Base-by-base conservation (phyloP, 2,888 invertebrate genomes). In the Drosophila glabriapex region DNA sequence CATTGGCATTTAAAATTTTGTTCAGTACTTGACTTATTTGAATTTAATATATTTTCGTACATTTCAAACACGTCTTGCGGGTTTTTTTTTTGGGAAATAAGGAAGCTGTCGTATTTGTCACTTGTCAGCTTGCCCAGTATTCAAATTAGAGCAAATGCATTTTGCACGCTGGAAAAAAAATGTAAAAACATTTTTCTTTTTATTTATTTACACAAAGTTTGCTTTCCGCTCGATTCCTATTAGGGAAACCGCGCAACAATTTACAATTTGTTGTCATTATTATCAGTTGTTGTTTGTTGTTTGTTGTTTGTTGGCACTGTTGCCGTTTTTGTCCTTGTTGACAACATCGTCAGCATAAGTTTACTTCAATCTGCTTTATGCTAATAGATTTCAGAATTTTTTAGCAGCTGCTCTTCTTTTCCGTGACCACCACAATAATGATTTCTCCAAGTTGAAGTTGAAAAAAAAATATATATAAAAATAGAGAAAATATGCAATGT, bases 341-440 rank as follows among this genome's bases (percentile, higher is more conserved):
- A 80, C 85, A 86, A 73, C 78, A 62, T 77, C 77, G 75, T 77
- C 83, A 73, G 76, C 73, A 76, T 76, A 87, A 86, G 85, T 89
- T 86, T 72, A 73, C 80, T 84, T 84, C 82, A 84, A 89, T 86
- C 82, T 80, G 80, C 78, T 76, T 84, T 89, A 86, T 89, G 85
- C 85, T 87, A 87, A 86, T 89, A 86, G 73, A 86, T 85, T 82
- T 68, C 60, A 68, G 70, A 63, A 77, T 69, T 70, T 76, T 70
- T 64, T 69, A 84, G 61, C 85, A 78, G 82, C 71, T 83, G 81
- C 72, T 77, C 28, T 71, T 69, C 10, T n/a, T 29, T 49, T 31
- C n/a, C 28, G 31, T 49, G 28, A n/a, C 22, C 31, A 14, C 10
- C 37, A 5, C 29, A 50, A 31, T 50, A 58, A 50, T 52, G 55